Evolutionary conservation across 2,113 vertebrate genomes (phyloP).

Genomic region (Toxotes chatareus): DNA sequence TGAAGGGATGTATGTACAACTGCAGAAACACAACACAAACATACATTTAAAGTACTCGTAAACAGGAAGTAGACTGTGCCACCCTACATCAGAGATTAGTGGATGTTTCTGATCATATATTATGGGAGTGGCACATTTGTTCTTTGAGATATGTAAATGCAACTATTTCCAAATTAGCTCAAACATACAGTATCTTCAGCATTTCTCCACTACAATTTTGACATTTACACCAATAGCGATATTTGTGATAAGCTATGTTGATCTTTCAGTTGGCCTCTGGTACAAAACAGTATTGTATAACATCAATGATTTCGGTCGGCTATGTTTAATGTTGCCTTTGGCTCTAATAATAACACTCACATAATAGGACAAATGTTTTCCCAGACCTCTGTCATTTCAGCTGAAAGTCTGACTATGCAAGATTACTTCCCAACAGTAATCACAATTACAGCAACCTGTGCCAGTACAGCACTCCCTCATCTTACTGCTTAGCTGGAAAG

Average conservation of each 20-base stretch:
- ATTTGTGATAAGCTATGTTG: neutral
- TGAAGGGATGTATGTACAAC: neutral
- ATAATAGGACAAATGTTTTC: neutral
- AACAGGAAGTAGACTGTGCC: no score
- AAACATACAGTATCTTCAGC: neutral
- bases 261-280: neutral
- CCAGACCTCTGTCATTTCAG: neutral
- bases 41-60: neutral
- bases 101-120: neutral
- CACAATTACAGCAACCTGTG: neutral
- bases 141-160: no score
- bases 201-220: neutral
- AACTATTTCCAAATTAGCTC: no score
- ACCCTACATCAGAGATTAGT: neutral
- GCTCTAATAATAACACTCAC: neutral
- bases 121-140: neutral
- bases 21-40: conserved; percentile 1
- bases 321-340: neutral
- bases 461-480: neutral
- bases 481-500: neutral
- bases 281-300: neutral
- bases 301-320: neutral
- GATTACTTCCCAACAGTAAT: conserved; percentile 2
- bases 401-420: neutral
- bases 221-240: neutral